Conservation (phyloP, 2,888 invertebrate species). For the Drosophila atroscutellata region DNA sequence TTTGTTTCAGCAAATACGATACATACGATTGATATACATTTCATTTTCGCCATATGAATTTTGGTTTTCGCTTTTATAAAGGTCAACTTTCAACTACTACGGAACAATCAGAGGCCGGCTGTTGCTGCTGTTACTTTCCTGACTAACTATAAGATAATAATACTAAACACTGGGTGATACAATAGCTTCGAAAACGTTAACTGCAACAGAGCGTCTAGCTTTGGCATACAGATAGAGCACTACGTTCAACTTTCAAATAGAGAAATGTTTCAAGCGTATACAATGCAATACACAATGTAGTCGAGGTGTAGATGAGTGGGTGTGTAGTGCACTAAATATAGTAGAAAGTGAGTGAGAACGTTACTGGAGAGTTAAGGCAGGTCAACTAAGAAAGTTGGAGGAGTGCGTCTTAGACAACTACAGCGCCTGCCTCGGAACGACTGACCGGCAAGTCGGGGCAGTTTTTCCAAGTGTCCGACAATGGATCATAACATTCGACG, state of each 20-base stretch:
- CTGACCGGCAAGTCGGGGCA: conserved; percentile 93
- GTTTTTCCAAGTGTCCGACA: conserved; percentile 90
- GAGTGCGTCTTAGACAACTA: conserved; percentile 87
- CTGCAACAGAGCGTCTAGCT: conserved; percentile 50
- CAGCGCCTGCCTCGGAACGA: conserved; percentile 94
- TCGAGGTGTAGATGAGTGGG: conserved; percentile 21
- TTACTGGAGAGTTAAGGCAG: conserved; percentile 30
- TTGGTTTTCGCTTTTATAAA: conserved; percentile 38
- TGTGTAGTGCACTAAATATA: conserved; percentile 28
- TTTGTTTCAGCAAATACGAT: conserved; percentile 73
- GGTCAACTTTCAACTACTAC: conserved; percentile 45
- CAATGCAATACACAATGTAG: conserved; percentile 50
- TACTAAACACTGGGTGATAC: conserved; percentile 66
- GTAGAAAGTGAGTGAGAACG: conserved; percentile 44
- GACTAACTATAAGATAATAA: conserved; percentile 65
- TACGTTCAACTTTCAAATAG: conserved; percentile 52
- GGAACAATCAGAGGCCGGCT: conserved; percentile 56
- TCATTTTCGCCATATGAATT: conserved; percentile 40
- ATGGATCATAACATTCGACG: conserved; percentile 94
- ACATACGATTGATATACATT: conserved; percentile 51
- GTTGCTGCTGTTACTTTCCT: conserved; percentile 27
- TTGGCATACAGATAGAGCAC: conserved; percentile 49
- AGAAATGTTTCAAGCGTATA: conserved; percentile 52
- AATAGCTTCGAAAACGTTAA: conserved; percentile 61
- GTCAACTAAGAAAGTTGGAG: conserved; percentile 3